Percentiles rank a stretch among this genome's conserved stretches.
Conservation (phyloP, 53 echinoderm and acorn worm species). For the Temnopleurus reevesii region DNA sequence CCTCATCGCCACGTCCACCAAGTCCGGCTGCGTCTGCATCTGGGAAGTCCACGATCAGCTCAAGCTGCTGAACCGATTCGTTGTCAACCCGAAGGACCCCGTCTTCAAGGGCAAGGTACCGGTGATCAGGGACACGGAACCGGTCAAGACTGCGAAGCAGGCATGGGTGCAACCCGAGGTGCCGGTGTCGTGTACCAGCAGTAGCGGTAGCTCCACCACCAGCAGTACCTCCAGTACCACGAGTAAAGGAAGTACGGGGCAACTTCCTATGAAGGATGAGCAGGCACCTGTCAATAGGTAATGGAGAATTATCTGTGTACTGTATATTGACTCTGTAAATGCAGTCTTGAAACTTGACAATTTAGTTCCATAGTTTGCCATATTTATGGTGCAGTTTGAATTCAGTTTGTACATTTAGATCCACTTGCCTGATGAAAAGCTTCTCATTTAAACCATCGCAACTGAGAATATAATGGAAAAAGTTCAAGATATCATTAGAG, state of each 20-base stretch:
- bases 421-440: too few species aligned
- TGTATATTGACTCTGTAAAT: not conserved
- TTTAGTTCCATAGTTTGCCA: too few species aligned
- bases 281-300: slow-evolving; percentile 26
- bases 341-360: not conserved
- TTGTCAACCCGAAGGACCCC: slow-evolving; percentile 67
- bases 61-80: slow-evolving; percentile 75
- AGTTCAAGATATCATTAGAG: too few species aligned
- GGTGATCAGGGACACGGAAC: not conserved
- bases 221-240: slow-evolving; percentile 24
- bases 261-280: slow-evolving; percentile 35
- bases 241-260: slow-evolving; percentile 10
- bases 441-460: too few species aligned
- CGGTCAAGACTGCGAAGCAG: slow-evolving; percentile 41
- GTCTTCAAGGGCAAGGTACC: slow-evolving; percentile 58
- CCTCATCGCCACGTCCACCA: slow-evolving; percentile 86
- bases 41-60: slow-evolving; percentile 95
- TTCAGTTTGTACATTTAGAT: too few species aligned
- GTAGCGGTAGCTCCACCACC: slow-evolving; percentile 21
- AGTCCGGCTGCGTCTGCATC: slow-evolving; percentile 84
- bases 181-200: slow-evolving; percentile 47
- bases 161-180: slow-evolving; percentile 49
- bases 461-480: too few species aligned
- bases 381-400: too few species aligned
- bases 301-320: not conserved